Evolutionary conservation across 2,113 vertebrate genomes (phyloP), one percentile per base, ranked within the genome.

Genomic region (Syngnathoides biaculeatus): DNA sequence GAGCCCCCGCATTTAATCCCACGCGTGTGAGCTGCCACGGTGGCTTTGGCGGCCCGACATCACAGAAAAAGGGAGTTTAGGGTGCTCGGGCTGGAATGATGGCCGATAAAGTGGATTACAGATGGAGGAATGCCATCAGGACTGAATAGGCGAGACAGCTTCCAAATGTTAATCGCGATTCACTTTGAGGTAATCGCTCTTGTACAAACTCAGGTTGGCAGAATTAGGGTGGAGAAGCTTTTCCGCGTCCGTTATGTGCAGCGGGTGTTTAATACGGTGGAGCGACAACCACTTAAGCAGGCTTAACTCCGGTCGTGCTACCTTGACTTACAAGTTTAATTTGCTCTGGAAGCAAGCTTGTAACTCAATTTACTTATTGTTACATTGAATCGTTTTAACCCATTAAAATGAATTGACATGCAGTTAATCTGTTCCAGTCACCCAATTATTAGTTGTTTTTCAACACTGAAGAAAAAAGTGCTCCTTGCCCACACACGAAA

Each of bases 11-110:
- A 80, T 89, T 90, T 89, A 90, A 89, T 89, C 89, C 89, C 89
- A 88, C 94, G 84, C 90, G 96, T 91, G 96, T 95, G 95, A 94
- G 92, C 84, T 82, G 84, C 87, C 89, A 81, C 72, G 76, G 79
- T 86, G 87, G 89, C 82, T 82, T 57, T 88, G 88, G 87, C 83
- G 86, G 86, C 86, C 87, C 88, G 84, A 88, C 88, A 89, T 90
- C 86, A 86, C 80, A 90, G 89, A 88, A 88, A 89, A 81, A n/a
- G n/a, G 83, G 87, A 89, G 88, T 88, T 57, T 87, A 86, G 82
- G 86, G 81, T 82, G 84, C 81, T 86, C 77, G 85, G 82, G 84
- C 82, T 80, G 81, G 82, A 87, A 86, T 84, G 86, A 88, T 89
- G 79, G 79, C 67, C 79, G 86, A 88, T 89, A 87, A 88, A 88